Evolutionary conservation across 2,888 invertebrate genomes (phyloP), one percentile per base, ranked within the genome.

Genomic region (Clostera curtula): DNA sequence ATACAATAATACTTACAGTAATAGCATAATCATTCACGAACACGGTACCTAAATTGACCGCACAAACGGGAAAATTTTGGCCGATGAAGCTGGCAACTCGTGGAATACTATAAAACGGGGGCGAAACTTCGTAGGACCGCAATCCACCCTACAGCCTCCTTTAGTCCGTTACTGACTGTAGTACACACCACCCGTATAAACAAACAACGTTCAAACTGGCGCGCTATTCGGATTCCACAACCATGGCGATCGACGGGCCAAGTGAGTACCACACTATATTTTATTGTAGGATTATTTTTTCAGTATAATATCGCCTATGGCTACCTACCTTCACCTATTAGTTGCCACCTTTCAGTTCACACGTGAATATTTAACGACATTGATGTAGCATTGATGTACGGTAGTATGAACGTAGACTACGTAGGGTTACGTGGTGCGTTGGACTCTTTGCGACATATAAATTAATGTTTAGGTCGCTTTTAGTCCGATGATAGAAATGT

Each of bases 401-500:
- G n/a, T 31, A 21, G 25, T 31, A 40, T 27, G 25, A 21, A 21
- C 24, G 7, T 25, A 14, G 23, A 31, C 11, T 25, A 8, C 14
- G 34, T n/a, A 4, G 21, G 26, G 36, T 27, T 46, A 57, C 55
- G 55, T 32, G 41, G 30, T 25, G 33, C 4, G 25, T 7, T n/a
- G 23, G 31, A 19, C 37, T 21, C 29, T 35, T 19, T 28, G 4
- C 21, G 27, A 24, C 11, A 25, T 19, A 43, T 34, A 38, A 25
- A 46, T 43, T 24, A 21, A 12, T 21, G 16, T 12, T 19, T 12
- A 11, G 16, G n/a, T 12, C 10, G 29, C 28, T 28, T 8, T 26
- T 18, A 10, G 20, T 32, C 71, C 60, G 40, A 64, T 74, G 45
- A 34, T 73, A 3, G 79, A 80, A 48, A 80, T 82, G 80, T 70